A percentile compares a stretch with the other conserved stretches of the same genome.
phyloP scores from a whole-genome alignment of 2,888 invertebrate species.

The Panopea generosa region DNA sequence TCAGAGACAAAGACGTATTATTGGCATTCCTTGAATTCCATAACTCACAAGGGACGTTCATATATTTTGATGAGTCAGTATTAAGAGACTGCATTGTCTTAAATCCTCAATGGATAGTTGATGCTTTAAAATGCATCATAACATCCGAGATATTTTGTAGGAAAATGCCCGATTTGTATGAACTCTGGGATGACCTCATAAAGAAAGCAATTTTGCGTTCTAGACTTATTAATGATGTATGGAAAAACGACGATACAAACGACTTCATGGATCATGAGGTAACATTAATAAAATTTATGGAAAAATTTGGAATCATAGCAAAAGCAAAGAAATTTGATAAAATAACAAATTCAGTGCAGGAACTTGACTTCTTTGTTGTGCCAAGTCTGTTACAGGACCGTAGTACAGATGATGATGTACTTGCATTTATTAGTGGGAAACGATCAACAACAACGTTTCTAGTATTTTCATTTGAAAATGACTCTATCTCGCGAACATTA shows the following conservation, averaged over 20 bases:
- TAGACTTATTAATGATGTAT: conserved; percentile 17
- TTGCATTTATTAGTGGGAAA: too few species aligned
- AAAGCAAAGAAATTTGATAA: conserved; percentile 10
- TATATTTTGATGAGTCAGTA: conserved; percentile 27
- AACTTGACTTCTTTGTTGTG: conserved; percentile 13
- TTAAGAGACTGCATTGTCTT: conserved; percentile 21
- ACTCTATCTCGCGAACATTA: conserved; percentile 12
- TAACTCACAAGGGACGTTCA: conserved; percentile 28
- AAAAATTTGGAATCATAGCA: conserved; percentile 23
- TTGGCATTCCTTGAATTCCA: conserved; percentile 27
- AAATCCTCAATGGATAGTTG: conserved; percentile 28
- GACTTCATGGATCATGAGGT: conserved; percentile 16
- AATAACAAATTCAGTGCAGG: neutral
- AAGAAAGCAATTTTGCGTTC: conserved; percentile 12
- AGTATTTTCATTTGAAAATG: conserved; percentile 12
- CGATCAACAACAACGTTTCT: neutral
- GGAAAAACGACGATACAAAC: conserved; percentile 7
- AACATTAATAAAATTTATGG: conserved; percentile 18
- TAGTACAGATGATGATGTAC: too few species aligned
- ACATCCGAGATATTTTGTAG: conserved; percentile 30
- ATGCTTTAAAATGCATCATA: conserved; percentile 44
- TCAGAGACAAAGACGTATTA: conserved; percentile 19
- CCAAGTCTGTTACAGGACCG: conserved; percentile 24
- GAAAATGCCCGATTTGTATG: neutral
- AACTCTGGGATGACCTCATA: conserved; percentile 6